Evolutionary conservation across 2,797 vertebrate genomes (phyloP).

Genomic region (Lithobates pipiens): DNA sequence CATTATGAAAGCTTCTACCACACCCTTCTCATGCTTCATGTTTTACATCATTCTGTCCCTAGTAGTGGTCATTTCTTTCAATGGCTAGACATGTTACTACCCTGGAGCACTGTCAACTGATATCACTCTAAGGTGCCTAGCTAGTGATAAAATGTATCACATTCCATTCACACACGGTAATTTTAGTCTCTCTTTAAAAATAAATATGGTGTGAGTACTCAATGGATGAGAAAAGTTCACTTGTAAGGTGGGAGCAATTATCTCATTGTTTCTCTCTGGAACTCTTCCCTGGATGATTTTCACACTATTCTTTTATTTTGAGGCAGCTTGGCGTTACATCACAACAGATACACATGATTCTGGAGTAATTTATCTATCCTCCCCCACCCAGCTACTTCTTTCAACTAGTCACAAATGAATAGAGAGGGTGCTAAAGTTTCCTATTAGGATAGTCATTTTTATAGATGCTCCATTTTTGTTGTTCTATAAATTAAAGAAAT

Average conservation of each 20-base stretch:
- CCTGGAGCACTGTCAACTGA: conserved; percentile 46
- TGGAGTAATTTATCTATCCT: no score
- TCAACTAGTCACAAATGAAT: no score
- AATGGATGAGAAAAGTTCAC: neutral
- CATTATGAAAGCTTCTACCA: conserved; percentile 27
- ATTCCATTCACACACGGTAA: conserved; percentile 32
- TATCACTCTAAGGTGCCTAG: conserved; percentile 47
- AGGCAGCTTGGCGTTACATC: neutral
- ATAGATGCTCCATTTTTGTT: no score
- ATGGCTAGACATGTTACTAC: conserved; percentile 9
- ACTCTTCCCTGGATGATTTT: neutral
- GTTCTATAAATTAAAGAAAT: no score
- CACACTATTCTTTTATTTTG: neutral
- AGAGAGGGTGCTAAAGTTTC: no score
- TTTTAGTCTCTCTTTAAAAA: conserved; percentile 34
- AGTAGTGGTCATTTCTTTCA: conserved; percentile 14
- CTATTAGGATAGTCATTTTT: no score
- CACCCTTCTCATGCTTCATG: conserved; percentile 32
- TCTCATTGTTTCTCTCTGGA: neutral
- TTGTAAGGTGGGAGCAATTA: neutral
- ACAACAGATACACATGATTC: neutral
- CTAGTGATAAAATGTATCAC: conserved; percentile 48
- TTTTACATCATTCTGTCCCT: neutral
- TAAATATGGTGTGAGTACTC: neutral
- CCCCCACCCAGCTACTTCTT: no score